Evolutionary conservation across 2,797 vertebrate species (phyloP).

Genomic region (Aeoliscus strigatus): DNA sequence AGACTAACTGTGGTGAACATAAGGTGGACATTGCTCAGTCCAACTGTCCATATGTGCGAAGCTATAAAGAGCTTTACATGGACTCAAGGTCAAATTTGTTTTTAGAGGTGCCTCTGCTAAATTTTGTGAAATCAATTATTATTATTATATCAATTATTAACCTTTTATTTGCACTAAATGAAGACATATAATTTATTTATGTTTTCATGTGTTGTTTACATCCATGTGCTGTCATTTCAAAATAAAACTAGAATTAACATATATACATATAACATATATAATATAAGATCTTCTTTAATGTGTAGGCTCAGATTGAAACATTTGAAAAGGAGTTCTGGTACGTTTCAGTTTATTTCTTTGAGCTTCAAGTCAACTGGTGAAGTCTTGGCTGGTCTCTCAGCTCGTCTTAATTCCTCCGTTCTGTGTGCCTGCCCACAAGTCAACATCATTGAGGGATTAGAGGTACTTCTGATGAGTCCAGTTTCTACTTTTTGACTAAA

Average conservation of each 20-base stretch:
- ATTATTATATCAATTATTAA: too few species aligned
- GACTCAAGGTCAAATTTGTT: conserved; percentile 2
- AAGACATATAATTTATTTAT: conserved; percentile 8
- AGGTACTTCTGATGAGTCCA: conserved; percentile 45
- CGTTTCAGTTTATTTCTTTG: conserved; percentile 2
- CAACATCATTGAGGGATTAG: conserved; percentile 41
- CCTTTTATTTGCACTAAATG: conserved; percentile 12
- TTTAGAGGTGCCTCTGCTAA: conserved; percentile 1
- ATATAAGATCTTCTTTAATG: too few species aligned
- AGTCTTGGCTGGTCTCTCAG: conserved; percentile 20
- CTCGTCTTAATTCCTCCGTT: conserved; percentile 36
- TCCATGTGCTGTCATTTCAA: neutral
- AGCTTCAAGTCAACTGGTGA: conserved; percentile 10
- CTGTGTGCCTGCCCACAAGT: conserved; percentile 32
- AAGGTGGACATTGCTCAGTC: too few species aligned
- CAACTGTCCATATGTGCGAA: too few species aligned
- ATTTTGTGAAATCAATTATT: conserved; percentile 6
- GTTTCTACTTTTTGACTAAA: conserved; percentile 43
- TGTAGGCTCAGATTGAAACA: conserved; percentile 6
- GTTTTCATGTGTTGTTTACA: neutral
- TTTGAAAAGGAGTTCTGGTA: conserved; percentile 9
- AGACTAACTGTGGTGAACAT: too few species aligned
- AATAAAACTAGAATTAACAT: too few species aligned
- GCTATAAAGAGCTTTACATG: neutral
- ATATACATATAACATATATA: too few species aligned